A percentile compares a stretch with the other conserved stretches of the same genome.
phyloP scores from a whole-genome alignment of 2,113 vertebrate species.

The Pseudorasbora parva region DNA sequence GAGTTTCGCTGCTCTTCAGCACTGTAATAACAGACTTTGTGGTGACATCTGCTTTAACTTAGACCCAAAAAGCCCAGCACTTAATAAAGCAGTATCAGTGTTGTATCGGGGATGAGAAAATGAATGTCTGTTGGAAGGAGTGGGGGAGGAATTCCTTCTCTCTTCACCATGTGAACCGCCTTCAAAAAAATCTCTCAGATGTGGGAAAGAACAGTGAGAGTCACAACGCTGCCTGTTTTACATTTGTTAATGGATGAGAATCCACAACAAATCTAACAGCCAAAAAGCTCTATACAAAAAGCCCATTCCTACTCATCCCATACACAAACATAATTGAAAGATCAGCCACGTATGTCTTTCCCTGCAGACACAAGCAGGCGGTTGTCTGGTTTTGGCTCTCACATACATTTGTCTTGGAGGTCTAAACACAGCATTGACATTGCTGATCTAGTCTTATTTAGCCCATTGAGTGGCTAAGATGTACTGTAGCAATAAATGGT shows the following conservation, averaged over 20 bases:
- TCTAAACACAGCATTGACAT: slow-evolving; percentile 25
- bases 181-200: slow-evolving; percentile 30
- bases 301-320: background rate
- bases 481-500: slow-evolving; percentile 2
- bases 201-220: slow-evolving; percentile 14
- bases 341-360: background rate
- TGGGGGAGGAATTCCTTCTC: slow-evolving; percentile 42
- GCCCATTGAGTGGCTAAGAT: slow-evolving; percentile 16
- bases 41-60: slow-evolving; percentile 80
- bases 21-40: slow-evolving; percentile 70
- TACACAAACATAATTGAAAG: slow-evolving; percentile 25
- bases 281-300: slow-evolving; percentile 20
- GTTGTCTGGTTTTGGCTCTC: slow-evolving; percentile 20
- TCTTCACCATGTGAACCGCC: slow-evolving; percentile 40
- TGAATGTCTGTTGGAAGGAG: slow-evolving; percentile 38
- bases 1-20: slow-evolving; percentile 69
- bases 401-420: slow-evolving; percentile 4
- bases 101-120: slow-evolving; percentile 68
- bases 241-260: slow-evolving; percentile 27
- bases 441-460: slow-evolving; percentile 27
- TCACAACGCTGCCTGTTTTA: slow-evolving; percentile 16
- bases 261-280: slow-evolving; percentile 12
- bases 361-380: background rate
- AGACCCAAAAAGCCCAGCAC: slow-evolving; percentile 71
- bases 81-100: slow-evolving; percentile 78